Conservation (phyloP, 2,797 vertebrate genomes). For the Urosaurus nigricauda region DNA sequence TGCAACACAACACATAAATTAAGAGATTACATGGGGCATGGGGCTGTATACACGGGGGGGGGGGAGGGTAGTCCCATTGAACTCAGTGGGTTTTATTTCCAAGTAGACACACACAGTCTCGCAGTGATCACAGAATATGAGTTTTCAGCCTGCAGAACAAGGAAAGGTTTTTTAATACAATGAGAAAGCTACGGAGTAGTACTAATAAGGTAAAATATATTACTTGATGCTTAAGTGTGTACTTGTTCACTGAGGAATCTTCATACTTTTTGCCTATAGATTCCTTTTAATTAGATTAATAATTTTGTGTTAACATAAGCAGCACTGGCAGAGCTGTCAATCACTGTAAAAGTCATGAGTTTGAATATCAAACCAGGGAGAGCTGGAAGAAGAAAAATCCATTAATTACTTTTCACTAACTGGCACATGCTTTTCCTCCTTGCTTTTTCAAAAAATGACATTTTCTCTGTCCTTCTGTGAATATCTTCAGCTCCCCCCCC, state of each 20-base stretch:
- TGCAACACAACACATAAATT: not conserved
- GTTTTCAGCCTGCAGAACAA: not conserved
- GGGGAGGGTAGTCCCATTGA: not conserved
- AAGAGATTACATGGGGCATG: not conserved
- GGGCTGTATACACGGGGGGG: not conserved
- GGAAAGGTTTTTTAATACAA: not conserved
- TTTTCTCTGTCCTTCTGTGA: conserved; percentile 68
- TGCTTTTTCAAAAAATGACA: conserved; percentile 57
- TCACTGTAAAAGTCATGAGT: conserved; percentile 52
- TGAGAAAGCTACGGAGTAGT: not conserved
- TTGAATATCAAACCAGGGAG: conserved; percentile 60
- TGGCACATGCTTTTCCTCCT: conserved; percentile 58
- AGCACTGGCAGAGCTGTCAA: conserved; percentile 40
- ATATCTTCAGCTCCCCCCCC: conserved; percentile 20
- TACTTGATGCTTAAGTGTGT: conserved; percentile 23
- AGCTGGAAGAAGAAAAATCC: conserved; percentile 52
- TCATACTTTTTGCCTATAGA: conserved; percentile 43
- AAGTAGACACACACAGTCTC: no score
- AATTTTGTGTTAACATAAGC: conserved; percentile 54
- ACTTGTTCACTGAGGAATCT: conserved; percentile 16
- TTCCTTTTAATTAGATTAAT: conserved; percentile 53
- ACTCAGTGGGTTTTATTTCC: not conserved
- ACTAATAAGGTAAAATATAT: not conserved
- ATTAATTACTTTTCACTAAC: conserved; percentile 62
- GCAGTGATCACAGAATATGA: not conserved